Percentiles rank a stretch among this genome's conserved stretches.
These are phyloP conservation scores for Andrena hattorfiana DNA, from an alignment of 2,888 invertebrate genomes.

Conservation along the genomic window DNA sequence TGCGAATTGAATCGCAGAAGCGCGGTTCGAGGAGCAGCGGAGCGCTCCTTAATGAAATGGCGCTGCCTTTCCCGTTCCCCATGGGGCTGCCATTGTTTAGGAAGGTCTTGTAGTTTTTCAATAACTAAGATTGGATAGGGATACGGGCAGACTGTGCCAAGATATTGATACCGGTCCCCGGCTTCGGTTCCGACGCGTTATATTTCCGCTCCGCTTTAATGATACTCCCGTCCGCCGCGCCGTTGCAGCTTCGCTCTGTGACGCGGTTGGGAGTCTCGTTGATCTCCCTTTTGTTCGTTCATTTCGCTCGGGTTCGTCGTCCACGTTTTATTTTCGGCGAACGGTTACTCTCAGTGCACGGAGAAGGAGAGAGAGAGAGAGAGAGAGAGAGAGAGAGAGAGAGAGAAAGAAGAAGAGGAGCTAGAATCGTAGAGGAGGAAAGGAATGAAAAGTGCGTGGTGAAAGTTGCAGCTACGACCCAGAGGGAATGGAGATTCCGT, in stretches of 20 bases:
- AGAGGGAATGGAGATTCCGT: background rate
- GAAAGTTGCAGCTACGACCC: background rate
- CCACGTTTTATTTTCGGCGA: background rate
- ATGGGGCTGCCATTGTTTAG: conserved; percentile 77
- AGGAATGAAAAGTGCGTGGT: background rate
- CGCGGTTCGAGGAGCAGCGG: conserved; percentile 31
- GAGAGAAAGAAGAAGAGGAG: background rate
- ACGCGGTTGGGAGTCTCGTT: conserved; percentile 31
- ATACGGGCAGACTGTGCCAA: conserved; percentile 56
- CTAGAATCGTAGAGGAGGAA: background rate
- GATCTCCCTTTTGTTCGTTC: conserved; percentile 19
- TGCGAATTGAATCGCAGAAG: conserved; percentile 59
- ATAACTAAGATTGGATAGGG: conserved; percentile 79
- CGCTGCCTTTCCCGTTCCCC: conserved; percentile 68
- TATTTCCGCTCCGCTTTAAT: conserved; percentile 32
- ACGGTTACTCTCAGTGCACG: background rate
- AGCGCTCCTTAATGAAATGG: conserved; percentile 78
- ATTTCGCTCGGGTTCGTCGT: conserved; percentile 7
- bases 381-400: background rate
- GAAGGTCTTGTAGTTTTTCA: conserved; percentile 74
- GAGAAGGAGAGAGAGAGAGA: background rate
- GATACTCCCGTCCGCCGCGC: conserved; percentile 15
- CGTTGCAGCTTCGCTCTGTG: conserved; percentile 17
- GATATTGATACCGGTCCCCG: conserved; percentile 65
- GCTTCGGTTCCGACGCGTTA: conserved; percentile 27